Evolutionary conservation across 2,888 invertebrate genomes (phyloP).

Genomic region (Mycalesis mineus): DNA sequence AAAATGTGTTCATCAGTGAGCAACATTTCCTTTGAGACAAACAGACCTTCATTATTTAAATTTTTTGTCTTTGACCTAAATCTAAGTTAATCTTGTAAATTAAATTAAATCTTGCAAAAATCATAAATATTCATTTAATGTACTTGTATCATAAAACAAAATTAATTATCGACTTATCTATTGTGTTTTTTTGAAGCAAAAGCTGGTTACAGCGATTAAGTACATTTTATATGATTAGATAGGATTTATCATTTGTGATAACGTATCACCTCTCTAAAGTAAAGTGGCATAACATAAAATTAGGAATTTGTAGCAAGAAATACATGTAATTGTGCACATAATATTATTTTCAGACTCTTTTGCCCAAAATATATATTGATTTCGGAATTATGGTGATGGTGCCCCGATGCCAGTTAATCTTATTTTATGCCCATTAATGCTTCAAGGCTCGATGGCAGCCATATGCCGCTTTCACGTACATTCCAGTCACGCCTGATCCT

Average conservation of each 20-base stretch:
- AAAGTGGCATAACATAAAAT: neutral
- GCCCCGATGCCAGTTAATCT: too few relatives aligned
- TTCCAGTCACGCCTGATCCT: too few relatives aligned
- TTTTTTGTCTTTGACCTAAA: neutral
- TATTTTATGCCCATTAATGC: too few relatives aligned
- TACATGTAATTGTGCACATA: too few relatives aligned
- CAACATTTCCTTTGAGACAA: too few relatives aligned
- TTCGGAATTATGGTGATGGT: neutral
- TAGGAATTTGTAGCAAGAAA: neutral
- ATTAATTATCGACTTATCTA: neutral
- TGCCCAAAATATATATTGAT: too few relatives aligned
- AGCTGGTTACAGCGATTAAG: conserved; percentile 1
- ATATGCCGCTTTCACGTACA: too few relatives aligned
- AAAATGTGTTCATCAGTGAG: too few relatives aligned
- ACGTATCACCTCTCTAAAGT: neutral
- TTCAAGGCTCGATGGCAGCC: too few relatives aligned
- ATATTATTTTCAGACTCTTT: too few relatives aligned
- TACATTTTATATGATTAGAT: conserved; percentile 26
- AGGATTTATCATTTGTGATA: conserved; percentile 9
- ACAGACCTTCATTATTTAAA: too few relatives aligned
- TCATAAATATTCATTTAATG: neutral
- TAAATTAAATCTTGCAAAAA: neutral
- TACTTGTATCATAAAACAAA: neutral
- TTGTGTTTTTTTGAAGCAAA: neutral
- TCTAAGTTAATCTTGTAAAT: neutral